These are phyloP conservation scores for Lophochroa leadbeateri DNA, from an alignment of 2,113 vertebrate species.

Conservation along the genomic window DNA sequence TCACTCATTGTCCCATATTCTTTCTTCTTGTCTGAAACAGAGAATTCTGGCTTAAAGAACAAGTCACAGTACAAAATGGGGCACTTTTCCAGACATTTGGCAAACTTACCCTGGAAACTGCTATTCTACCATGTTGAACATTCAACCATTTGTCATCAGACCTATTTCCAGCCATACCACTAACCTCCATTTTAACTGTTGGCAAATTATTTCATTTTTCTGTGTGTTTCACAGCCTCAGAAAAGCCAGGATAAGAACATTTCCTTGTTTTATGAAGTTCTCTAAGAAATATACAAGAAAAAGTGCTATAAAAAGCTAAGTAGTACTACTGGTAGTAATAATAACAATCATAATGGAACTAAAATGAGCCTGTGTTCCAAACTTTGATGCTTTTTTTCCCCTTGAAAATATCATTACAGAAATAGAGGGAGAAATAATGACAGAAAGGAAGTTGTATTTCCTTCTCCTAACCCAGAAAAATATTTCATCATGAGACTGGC, in stretches of 20 bases:
- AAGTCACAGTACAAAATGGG: background rate
- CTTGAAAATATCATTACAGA: conserved; percentile 12
- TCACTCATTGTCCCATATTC: background rate
- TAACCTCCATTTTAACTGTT: background rate
- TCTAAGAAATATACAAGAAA: background rate
- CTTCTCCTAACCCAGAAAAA: background rate
- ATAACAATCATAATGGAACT: background rate
- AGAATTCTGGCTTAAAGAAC: background rate
- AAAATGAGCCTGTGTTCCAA: background rate
- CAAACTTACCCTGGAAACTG: background rate
- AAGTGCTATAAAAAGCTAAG: background rate
- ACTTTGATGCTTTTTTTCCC: background rate
- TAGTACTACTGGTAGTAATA: background rate
- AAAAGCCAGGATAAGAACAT: background rate
- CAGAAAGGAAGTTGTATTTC: background rate
- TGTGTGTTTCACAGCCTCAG: background rate
- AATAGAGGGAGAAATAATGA: background rate
- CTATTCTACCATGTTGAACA: background rate
- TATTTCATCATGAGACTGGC: background rate
- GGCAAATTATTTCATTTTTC: background rate
- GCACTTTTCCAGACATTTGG: background rate
- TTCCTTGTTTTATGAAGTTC: background rate
- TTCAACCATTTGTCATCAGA: background rate
- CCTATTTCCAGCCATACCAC: background rate
- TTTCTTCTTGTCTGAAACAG: background rate